Percentiles rank a stretch among this genome's conserved stretches.
Conservation (phyloP, 2,888 invertebrate genomes). For the Palloptera scutellata region DNA sequence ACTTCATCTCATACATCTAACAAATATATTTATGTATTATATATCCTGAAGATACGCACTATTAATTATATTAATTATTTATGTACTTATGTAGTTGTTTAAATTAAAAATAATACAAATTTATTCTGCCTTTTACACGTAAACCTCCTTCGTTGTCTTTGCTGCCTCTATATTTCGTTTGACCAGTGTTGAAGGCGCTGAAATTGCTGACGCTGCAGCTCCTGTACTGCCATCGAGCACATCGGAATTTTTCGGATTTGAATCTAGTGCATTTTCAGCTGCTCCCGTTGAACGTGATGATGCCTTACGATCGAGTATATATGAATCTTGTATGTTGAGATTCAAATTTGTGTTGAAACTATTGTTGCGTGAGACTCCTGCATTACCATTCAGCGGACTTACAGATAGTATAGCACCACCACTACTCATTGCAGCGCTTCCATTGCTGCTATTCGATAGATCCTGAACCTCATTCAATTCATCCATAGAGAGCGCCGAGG, state of each 20-base stretch:
- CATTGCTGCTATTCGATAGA: slow-evolving; percentile 9
- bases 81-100: neutral
- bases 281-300: slow-evolving; percentile 51
- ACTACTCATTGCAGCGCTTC: slow-evolving; percentile 19
- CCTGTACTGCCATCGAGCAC: slow-evolving; percentile 7
- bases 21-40: neutral
- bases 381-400: slow-evolving; percentile 53
- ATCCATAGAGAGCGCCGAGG: slow-evolving; percentile 53
- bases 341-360: slow-evolving; percentile 56
- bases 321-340: slow-evolving; percentile 49
- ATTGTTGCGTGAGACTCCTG: slow-evolving; percentile 56
- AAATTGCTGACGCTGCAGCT: slow-evolving; percentile 37
- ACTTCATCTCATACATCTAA: too few species aligned
- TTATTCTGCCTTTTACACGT: slow-evolving; percentile 49
- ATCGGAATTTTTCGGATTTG: neutral
- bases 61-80: neutral
- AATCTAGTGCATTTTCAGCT: slow-evolving; percentile 20
- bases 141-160: slow-evolving; percentile 58
- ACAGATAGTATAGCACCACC: slow-evolving; percentile 52
- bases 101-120: neutral
- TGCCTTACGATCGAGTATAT: slow-evolving; percentile 49
- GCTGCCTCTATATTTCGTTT: slow-evolving; percentile 60
- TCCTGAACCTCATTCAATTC: slow-evolving; percentile 44
- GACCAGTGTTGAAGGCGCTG: slow-evolving; percentile 61
- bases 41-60: neutral